These are phyloP conservation scores for Acinonyx jubatus DNA, from an alignment of 2,113 vertebrate species.

Conservation along the genomic window DNA sequence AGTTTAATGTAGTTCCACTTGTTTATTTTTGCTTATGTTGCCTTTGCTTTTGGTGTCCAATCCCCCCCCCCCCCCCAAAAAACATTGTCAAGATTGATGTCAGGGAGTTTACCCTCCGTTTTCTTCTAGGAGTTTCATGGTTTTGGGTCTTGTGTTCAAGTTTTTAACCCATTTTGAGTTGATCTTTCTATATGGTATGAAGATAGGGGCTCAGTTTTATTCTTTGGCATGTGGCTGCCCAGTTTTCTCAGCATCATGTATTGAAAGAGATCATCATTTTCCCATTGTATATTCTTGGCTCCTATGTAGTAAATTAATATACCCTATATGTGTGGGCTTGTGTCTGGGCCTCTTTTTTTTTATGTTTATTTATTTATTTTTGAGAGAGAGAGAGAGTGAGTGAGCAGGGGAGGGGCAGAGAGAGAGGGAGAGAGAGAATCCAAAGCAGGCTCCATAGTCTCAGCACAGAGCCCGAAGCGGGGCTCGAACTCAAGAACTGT, in stretches of 20 bases:
- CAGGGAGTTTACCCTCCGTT: background rate
- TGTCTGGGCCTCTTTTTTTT: background rate
- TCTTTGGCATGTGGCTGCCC: background rate
- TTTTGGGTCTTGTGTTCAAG: background rate
- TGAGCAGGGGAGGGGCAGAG: too few relatives aligned
- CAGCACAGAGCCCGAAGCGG: too few relatives aligned
- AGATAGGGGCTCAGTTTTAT: background rate
- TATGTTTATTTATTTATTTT: too few relatives aligned
- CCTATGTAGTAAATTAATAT: background rate
- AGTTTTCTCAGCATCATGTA: background rate
- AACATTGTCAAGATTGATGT: background rate
- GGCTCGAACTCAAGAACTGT: too few relatives aligned
- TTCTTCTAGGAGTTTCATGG: background rate
- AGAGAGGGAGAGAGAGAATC: too few relatives aligned
- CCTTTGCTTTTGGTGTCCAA: slow-evolving; percentile 1
- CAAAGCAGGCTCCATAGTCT: too few relatives aligned
- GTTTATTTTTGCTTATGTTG: background rate
- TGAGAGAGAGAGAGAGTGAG: too few relatives aligned
- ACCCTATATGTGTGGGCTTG: background rate
- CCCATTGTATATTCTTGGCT: background rate
- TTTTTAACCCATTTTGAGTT: background rate
- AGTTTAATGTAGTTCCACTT: background rate
- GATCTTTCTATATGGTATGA: background rate
- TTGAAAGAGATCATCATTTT: background rate
- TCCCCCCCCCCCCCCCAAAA: background rate